phyloP scores from a whole-genome alignment of 2,888 invertebrate species.

The Schrankia costaestrigalis region DNA sequence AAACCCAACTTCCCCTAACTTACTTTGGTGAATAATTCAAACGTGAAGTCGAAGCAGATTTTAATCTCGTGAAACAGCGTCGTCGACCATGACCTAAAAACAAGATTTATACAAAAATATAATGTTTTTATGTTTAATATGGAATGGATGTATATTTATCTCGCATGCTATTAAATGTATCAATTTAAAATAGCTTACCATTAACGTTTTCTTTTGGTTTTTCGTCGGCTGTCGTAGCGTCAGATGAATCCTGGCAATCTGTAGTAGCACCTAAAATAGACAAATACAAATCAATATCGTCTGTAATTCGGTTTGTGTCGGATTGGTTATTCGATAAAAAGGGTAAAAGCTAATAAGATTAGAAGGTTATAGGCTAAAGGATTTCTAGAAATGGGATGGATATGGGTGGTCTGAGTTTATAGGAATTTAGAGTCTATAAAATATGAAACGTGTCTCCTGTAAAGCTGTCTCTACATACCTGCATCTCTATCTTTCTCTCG shows the following conservation, averaged over 20 bases:
- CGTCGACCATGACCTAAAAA: slow-evolving; percentile 81
- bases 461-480: slow-evolving; percentile 24
- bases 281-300: background rate
- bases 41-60: slow-evolving; percentile 85
- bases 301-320: background rate
- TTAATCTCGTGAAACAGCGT: slow-evolving; percentile 85
- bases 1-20: slow-evolving; percentile 26
- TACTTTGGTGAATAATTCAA: slow-evolving; percentile 82
- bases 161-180: background rate
- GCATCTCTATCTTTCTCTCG: slow-evolving; percentile 47
- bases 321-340: background rate
- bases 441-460: background rate
- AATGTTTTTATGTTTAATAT: no score
- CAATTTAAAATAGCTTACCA: slow-evolving; percentile 42
- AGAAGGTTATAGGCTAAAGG: no score
- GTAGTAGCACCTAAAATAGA: slow-evolving; percentile 62
- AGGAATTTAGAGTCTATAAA: background rate
- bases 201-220: slow-evolving; percentile 66
- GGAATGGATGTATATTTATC: no score
- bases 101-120: no score
- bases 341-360: background rate
- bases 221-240: slow-evolving; percentile 74
- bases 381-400: background rate
- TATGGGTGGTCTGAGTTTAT: background rate
- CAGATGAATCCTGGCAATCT: slow-evolving; percentile 79